Percentiles rank a stretch among this genome's conserved stretches.
Evolutionary conservation across 2,797 vertebrate genomes (phyloP).

Genomic region (Malurus splendens): DNA sequence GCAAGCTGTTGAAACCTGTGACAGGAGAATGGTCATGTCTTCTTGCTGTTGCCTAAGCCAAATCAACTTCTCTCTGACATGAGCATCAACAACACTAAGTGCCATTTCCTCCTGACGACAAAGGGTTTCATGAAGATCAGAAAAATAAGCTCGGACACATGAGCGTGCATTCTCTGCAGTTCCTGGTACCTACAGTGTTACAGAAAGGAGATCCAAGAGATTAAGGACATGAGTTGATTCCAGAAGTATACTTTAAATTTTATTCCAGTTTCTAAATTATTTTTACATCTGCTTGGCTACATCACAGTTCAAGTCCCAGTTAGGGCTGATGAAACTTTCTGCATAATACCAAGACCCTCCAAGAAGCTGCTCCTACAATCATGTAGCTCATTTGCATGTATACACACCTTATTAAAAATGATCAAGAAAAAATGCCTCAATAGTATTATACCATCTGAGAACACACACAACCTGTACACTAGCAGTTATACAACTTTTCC

Average conservation of each 20-base stretch:
- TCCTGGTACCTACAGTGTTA: conserved; percentile 81
- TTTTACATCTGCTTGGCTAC: background rate
- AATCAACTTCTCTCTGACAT: conserved; percentile 93
- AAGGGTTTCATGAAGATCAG: conserved; percentile 94
- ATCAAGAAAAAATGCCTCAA: background rate
- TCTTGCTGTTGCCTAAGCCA: conserved; percentile 98
- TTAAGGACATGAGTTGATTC: background rate
- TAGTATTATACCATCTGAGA: background rate
- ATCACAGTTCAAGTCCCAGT: background rate
- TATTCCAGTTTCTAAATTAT: background rate
- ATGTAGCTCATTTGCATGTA: background rate
- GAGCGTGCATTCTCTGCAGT: conserved; percentile 95
- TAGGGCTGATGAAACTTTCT: background rate
- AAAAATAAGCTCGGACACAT: conserved; percentile 94
- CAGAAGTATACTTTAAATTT: background rate
- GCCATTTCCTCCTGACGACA: conserved; percentile 99
- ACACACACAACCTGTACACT: background rate
- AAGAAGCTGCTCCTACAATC: background rate
- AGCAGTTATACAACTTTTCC: background rate
- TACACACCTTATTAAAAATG: background rate
- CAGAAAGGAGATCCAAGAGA: background rate
- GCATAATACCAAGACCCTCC: background rate
- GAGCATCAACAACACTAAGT: conserved; percentile 94
- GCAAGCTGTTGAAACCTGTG: conserved; percentile 96
- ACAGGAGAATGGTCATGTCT: conserved; percentile 97